These are phyloP conservation scores for Thalassoma bifasciatum DNA, from an alignment of 2,113 vertebrate species.

Conservation along the genomic window DNA sequence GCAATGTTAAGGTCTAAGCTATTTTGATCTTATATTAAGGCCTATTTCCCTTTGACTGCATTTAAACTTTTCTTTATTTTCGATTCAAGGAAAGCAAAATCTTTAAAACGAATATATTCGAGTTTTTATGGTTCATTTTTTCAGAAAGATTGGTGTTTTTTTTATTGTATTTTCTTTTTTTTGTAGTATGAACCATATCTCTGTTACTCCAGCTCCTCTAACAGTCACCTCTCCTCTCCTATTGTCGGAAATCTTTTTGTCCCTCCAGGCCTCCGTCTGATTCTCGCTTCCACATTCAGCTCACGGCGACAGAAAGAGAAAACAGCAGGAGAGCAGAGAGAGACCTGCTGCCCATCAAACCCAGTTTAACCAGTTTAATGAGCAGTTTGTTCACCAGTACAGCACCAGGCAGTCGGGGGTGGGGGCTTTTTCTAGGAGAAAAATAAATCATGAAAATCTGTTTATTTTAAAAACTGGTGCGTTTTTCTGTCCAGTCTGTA, in stretches of 20 bases:
- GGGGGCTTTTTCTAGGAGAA: not conserved
- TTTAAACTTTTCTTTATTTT: too few relatives aligned
- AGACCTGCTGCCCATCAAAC: not conserved
- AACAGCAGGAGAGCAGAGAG: slow-evolving; percentile 13
- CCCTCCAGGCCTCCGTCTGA: slow-evolving; percentile 43
- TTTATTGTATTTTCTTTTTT: too few relatives aligned
- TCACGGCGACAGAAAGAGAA: slow-evolving; percentile 24
- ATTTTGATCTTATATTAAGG: too few relatives aligned
- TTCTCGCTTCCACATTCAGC: slow-evolving; percentile 36
- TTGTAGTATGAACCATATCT: too few relatives aligned
- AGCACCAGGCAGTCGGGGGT: not conserved
- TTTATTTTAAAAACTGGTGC: not conserved
- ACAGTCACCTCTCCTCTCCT: not conserved
- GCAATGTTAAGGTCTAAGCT: too few relatives aligned
- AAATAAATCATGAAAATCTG: not conserved
- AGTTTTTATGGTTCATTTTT: not conserved
- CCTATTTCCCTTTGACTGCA: too few relatives aligned
- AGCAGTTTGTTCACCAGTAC: not conserved
- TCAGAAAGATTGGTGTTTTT: too few relatives aligned
- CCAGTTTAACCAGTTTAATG: slow-evolving; percentile 11
- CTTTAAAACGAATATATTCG: too few relatives aligned
- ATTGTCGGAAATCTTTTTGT: not conserved
- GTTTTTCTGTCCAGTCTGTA: too few relatives aligned
- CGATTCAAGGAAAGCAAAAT: too few relatives aligned
- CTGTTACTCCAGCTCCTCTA: not conserved